These are phyloP conservation scores for Tangara arthus DNA, from an alignment of 2,797 vertebrate species.

Conservation along the genomic window DNA sequence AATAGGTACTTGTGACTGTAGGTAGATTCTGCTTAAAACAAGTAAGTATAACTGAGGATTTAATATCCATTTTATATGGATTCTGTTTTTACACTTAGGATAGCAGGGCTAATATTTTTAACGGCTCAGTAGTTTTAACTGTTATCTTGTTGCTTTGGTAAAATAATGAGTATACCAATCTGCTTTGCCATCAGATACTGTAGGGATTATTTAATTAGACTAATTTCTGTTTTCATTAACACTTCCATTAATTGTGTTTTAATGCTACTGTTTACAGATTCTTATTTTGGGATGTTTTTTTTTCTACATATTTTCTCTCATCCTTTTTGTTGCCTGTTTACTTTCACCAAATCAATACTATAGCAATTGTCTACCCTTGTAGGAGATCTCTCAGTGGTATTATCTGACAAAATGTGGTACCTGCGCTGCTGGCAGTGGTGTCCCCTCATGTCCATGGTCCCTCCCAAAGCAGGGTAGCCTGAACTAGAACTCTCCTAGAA, in stretches of 20 bases:
- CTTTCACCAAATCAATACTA: background rate
- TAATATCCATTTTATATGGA: background rate
- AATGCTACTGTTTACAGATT: background rate
- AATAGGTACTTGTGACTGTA: background rate
- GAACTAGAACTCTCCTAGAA: background rate
- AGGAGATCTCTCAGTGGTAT: background rate
- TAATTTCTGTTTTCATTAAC: conserved; percentile 1
- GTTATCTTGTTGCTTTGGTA: background rate
- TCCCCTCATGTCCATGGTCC: background rate
- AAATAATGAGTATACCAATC: background rate
- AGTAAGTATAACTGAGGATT: background rate
- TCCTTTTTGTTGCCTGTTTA: background rate
- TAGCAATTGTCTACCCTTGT: background rate
- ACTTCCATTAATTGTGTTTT: background rate
- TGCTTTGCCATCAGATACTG: background rate
- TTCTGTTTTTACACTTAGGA: background rate
- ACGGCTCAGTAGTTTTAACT: background rate
- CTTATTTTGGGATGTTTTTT: background rate
- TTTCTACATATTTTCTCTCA: background rate
- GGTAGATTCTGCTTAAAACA: background rate
- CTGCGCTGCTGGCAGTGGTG: background rate
- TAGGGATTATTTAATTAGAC: background rate
- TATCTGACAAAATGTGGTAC: background rate
- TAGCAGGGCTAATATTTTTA: background rate
- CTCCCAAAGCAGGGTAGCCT: background rate